Base-by-base conservation (phyloP, 2,888 invertebrate species). In the Pseudolycoriella hygida region DNA sequence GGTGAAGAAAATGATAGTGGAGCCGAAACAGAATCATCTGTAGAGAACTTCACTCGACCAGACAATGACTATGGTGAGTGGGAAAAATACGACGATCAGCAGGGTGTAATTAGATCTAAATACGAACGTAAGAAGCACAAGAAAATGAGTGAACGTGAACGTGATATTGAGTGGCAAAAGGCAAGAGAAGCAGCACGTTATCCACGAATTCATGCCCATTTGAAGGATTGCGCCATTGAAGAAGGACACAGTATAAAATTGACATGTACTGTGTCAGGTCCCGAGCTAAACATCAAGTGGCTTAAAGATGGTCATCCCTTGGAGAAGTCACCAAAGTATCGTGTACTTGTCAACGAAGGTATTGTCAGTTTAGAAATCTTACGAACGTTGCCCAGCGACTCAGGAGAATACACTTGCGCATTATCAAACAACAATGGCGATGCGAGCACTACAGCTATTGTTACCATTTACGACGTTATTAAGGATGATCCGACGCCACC, bases 251-350 rank as follows among this genome's bases (percentile, higher is more conserved):
- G 77, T 52, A 76, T 86, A 2, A 80, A 83, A 59, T 60, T 89
- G 43, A 83, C 82, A 0, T 88, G 87, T 57, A 82, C 80, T 46
- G 76, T 85, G 4, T 68, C 84, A 41, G 80, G 83, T 1, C 74
- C 77, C 0, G 80, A 82, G 46, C 74, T 84, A 5, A 70, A 70
- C 3, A 68, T 83, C 2, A 73, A 76, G 50, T 80, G 80, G 80
- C 57, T 76, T 44, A 73, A 73, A 50, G 78, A 87, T 52, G 77
- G 77, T 43, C 66, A 66, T 47, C 66, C 71, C 3, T 65, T 85
- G 18, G 72, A 74, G 30, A 59, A 66, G 31, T 60, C 60, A 47
- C 60, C 56, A 3, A 44, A 18, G 19, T 20, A 37, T 38, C 73
- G 80, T 37, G 78, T 74, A 57, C 70, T 73, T 49, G 73, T 76